These are phyloP conservation scores for Nematostella vectensis DNA, from an alignment of 92 coral and sea anemone genomes.

Conservation along the genomic window DNA sequence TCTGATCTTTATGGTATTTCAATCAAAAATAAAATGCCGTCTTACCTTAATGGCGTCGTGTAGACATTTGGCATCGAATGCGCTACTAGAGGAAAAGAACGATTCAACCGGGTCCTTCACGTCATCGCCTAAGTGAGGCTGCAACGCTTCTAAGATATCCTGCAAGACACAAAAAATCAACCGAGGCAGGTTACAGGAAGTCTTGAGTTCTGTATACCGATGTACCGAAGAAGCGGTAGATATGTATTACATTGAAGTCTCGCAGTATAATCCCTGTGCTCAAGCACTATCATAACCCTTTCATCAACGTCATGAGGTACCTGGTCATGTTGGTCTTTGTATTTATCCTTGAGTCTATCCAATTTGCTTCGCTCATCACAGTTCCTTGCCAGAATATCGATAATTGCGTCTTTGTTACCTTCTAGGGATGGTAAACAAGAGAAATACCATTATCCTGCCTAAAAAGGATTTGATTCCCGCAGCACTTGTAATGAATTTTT, in stretches of 20 bases:
- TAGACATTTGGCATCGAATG: slow-evolving; percentile 68
- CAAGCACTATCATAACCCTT: too few species aligned
- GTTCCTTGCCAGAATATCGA: slow-evolving; percentile 63
- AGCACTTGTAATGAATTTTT: background rate
- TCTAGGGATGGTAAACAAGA: slow-evolving; percentile 22
- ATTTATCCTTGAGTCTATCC: slow-evolving; percentile 48
- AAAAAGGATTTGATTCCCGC: background rate
- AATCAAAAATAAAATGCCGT: too few species aligned
- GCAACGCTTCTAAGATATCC: slow-evolving; percentile 54
- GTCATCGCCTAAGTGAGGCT: slow-evolving; percentile 50
- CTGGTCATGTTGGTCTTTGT: slow-evolving; percentile 53
- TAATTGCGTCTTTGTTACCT: slow-evolving; percentile 47
- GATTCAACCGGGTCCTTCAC: slow-evolving; percentile 65
- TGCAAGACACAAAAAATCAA: slow-evolving; percentile 1
- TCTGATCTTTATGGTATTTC: too few species aligned
- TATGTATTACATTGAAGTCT: too few species aligned
- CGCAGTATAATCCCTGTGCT: background rate
- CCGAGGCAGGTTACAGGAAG: too few species aligned
- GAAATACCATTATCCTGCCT: too few species aligned
- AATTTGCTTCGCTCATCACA: slow-evolving; percentile 47
- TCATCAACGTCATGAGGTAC: too few species aligned
- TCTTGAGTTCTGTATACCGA: too few species aligned
- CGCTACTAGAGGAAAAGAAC: slow-evolving; percentile 38
- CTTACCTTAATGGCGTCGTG: slow-evolving; percentile 68
- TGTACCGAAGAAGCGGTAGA: too few species aligned